Conservation (phyloP, 2,888 invertebrate genomes). For the Hipparchia semele region DNA sequence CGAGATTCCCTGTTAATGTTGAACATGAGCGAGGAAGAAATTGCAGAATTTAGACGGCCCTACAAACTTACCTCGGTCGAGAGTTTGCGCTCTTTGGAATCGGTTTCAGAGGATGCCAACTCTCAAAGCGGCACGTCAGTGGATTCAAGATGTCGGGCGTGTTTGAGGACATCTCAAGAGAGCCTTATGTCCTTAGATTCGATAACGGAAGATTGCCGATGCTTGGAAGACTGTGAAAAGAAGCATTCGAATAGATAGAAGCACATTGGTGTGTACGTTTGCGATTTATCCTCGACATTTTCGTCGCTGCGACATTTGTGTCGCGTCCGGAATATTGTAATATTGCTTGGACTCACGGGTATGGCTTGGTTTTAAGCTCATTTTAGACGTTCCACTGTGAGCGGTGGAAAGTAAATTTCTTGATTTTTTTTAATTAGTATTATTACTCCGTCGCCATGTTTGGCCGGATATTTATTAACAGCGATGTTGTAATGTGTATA, state of each 20-base stretch:
- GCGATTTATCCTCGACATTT: constrained; percentile 20
- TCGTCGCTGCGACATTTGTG: constrained; percentile 28
- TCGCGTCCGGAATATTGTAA: constrained; percentile 1
- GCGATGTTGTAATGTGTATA: constrained; percentile 26
- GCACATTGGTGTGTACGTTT: background rate
- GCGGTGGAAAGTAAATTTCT: constrained; percentile 18
- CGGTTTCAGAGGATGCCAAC: constrained; percentile 75
- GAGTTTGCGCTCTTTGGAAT: constrained; percentile 71
- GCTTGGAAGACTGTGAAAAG: constrained; percentile 62
- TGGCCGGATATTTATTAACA: constrained; percentile 28
- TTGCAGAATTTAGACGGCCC: constrained; percentile 70
- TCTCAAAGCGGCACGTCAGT: constrained; percentile 73
- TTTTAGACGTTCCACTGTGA: background rate
- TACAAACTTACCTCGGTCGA: constrained; percentile 75
- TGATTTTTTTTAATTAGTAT: constrained; percentile 24
- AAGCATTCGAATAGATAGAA: constrained; percentile 61
- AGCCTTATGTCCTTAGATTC: constrained; percentile 77
- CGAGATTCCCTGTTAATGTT: constrained; percentile 72
- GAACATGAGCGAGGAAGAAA: constrained; percentile 78
- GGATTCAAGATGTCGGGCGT: constrained; percentile 70
- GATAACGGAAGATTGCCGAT: constrained; percentile 72
- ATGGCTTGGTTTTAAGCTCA: constrained; percentile 24
- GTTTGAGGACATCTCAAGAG: constrained; percentile 72
- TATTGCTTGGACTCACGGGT: constrained; percentile 31
- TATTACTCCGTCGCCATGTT: constrained; percentile 10